These are phyloP conservation scores for Jordanella pulchra DNA, from an alignment of 2,797 vertebrate genomes.

Conservation along the genomic window DNA sequence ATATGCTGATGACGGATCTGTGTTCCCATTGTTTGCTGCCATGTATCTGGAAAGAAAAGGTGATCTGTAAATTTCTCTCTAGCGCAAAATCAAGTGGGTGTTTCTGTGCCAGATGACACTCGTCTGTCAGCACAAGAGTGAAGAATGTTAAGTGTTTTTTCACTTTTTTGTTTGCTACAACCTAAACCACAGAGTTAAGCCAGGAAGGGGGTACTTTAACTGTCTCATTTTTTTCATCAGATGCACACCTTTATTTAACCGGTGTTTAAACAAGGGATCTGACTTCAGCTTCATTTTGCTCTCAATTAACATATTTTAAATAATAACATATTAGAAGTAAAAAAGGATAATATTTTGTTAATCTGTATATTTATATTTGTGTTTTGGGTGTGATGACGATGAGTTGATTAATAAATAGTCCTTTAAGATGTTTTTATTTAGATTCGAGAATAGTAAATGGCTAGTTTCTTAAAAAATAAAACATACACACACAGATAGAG, in stretches of 20 bases:
- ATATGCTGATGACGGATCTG: constrained; percentile 54
- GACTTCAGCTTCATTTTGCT: too few species aligned
- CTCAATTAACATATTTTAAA: too few species aligned
- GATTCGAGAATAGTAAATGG: too few species aligned
- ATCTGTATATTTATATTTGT: background rate
- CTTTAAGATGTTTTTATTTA: too few species aligned
- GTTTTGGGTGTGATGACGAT: background rate
- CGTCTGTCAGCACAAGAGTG: background rate
- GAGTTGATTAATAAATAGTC: too few species aligned
- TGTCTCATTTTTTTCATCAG: background rate
- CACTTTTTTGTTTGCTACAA: background rate
- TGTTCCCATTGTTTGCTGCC: constrained; percentile 48
- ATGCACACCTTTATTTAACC: background rate
- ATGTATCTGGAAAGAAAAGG: constrained; percentile 35
- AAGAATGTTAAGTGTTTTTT: background rate
- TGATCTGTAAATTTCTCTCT: constrained; percentile 31
- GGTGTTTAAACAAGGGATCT: background rate
- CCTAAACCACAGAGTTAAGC: background rate
- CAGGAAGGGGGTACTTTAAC: background rate
- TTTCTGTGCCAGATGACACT: constrained; percentile 11
- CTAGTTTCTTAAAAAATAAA: too few species aligned
- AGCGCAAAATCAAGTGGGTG: constrained; percentile 28
- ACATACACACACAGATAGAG: background rate
- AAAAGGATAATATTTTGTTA: too few species aligned
- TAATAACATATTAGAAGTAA: too few species aligned